Base-by-base conservation (phyloP, 2,113 vertebrate genomes). In the Bos indicus region DNA sequence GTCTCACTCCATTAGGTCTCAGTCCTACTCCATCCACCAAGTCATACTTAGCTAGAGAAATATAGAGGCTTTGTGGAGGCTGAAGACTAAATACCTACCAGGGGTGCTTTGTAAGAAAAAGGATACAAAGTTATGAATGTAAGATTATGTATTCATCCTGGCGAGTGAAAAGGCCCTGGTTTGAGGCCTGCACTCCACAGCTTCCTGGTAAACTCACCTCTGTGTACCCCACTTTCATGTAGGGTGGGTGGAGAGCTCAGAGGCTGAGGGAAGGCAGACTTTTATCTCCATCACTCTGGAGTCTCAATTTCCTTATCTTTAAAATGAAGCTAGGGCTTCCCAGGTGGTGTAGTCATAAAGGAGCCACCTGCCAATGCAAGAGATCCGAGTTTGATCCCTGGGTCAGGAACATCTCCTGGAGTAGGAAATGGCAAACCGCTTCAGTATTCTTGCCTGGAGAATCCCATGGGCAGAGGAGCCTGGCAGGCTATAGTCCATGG, bases 281-380 rank as follows among this genome's bases (percentile, higher is more conserved):
- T 89, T 71, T n/a, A 62, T 51, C 81, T 56, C 51, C 51, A 8
- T 71, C 89, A 25, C 11, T 15, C 13, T 25, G 54, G 13, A 12
- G 52, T 81, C 43, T 88, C 56, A 9, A 80, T 15, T 71, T 82
- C 74, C 78, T 88, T 15, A 33, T 86, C 56, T n/a, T 21, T 26
- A 40, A 77, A 95, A 54, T 5, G 59, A 97, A 85, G 77, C 54
- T 77, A 77, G 71, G 71, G 71, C 71, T 77, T 43, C 36, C 40
- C 23, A 43, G 71, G 40, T 43, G 40, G 71, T 26, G 1, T 7
- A 77, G 71, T 26, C 6, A 19, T 77, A 77, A 77, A 15, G 71
- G 23, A 77, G 40, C 36, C 6, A 13, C 40, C 71, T 77, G 23
- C 71, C 23, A 43, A 43, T 26, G 40, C 71, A 77, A 77, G 40